Base-by-base conservation (phyloP, 2,888 invertebrate genomes). In the Pollenia angustigena region DNA sequence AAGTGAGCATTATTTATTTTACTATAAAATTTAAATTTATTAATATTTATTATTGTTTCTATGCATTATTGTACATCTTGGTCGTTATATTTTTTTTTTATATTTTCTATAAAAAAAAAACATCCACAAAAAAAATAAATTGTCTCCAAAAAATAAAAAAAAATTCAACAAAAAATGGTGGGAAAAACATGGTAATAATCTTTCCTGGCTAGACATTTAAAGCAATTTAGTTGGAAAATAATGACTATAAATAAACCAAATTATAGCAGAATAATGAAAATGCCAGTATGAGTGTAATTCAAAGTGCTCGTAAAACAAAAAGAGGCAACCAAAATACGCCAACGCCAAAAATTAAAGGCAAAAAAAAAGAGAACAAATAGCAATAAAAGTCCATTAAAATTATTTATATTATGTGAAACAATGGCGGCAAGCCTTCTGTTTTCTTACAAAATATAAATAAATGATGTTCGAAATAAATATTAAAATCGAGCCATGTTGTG, bases 201-300 rank as follows among this genome's bases (percentile, higher is more conserved):
- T 82, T 81, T 82, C 68, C 75, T 69, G 81, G 75, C 81, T 82
- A 82, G 81, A 82, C 81, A 69, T 54, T 44, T 46, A 81, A 82
- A 82, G 75, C 75, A 75, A 82, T 82, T 82, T 82, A 52, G 44
- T 68, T 68, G 32, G 46, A 75, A 72, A 75, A 75, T 81, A 81
- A 82, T 75, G 75, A 68, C 75, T 40, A 68, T 32, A 82, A 82
- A 82, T 60, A 58, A 68, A 72, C 11, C 46, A 81, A 69, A 82
- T 68, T 75, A 60, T 60, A 81, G 42, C 80, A 52, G 14, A 54
- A 32, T 56, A 68, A 74, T 66, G 50, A 81, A 64, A 52, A 23
- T 60, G 54, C 12, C n/a, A 58, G 40, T 60, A 52, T 9, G 42
- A 16, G 23, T 72, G 54, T 44, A 42, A 68, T 68, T 50, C 50